phyloP scores from a whole-genome alignment of 2,113 vertebrate genomes.

The Ranitomeya variabilis region DNA sequence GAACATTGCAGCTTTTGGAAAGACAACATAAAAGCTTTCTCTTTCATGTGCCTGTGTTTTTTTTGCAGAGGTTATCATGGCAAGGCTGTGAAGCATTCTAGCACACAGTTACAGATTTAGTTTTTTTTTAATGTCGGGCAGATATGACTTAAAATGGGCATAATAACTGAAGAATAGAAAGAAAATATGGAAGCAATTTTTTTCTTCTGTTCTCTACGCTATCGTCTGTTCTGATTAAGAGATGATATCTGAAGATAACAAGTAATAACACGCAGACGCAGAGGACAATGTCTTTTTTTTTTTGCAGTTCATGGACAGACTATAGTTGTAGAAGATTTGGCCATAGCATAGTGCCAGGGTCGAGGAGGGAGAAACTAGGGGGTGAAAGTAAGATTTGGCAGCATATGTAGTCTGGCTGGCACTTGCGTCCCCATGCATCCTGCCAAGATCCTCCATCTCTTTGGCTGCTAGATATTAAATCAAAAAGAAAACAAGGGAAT shows the following conservation, averaged over 20 bases:
- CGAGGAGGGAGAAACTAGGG: not conserved
- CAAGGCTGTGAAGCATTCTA: not conserved
- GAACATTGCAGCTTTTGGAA: slow-evolving; percentile 18
- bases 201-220: not conserved
- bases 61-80: not conserved
- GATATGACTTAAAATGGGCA: slow-evolving; percentile 14
- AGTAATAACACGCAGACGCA: not conserved
- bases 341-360: not conserved
- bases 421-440: not conserved
- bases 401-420: slow-evolving; percentile 17
- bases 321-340: not conserved
- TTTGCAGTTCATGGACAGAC: not conserved
- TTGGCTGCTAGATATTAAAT: not conserved
- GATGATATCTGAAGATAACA: not conserved
- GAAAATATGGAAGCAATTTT: not conserved
- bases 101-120: not conserved
- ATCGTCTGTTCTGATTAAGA: not conserved
- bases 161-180: not conserved
- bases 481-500: not conserved
- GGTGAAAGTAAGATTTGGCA: slow-evolving; percentile 5
- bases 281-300: not conserved
- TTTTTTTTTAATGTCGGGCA: not conserved
- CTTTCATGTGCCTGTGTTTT: not conserved
- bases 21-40: not conserved
- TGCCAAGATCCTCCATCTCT: slow-evolving; percentile 15